Conservation (phyloP, 2,888 invertebrate genomes). For the Sarcophaga carnaria region DNA sequence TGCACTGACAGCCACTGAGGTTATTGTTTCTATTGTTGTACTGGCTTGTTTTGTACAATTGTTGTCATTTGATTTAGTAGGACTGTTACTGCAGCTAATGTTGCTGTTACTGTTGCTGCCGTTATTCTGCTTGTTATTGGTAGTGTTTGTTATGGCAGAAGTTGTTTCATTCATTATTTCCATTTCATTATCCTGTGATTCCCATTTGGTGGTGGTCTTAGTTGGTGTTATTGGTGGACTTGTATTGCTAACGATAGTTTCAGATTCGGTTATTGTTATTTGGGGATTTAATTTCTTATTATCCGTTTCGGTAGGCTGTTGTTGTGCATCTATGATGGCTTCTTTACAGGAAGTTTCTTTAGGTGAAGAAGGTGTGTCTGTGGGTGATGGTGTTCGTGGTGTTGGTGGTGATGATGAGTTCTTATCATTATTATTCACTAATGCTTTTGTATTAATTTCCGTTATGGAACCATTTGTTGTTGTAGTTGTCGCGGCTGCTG, state of each 20-base stretch:
- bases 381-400: slow-evolving; percentile 41
- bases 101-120: slow-evolving; percentile 36
- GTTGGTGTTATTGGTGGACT: slow-evolving; percentile 27
- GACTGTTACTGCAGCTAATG: slow-evolving; percentile 1
- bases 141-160: not conserved
- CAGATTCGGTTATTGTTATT: slow-evolving; percentile 55
- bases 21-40: slow-evolving; percentile 1
- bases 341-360: slow-evolving; percentile 15
- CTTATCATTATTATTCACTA: slow-evolving; percentile 30
- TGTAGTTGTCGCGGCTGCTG: not conserved
- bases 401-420: slow-evolving; percentile 31
- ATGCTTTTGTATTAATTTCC: slow-evolving; percentile 34
- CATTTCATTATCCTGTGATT: not conserved
- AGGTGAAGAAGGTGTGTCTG: slow-evolving; percentile 33
- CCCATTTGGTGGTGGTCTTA: not conserved
- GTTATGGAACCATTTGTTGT: slow-evolving; percentile 52
- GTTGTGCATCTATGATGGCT: not conserved
- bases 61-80: slow-evolving; percentile 21
- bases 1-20: not conserved
- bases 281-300: slow-evolving; percentile 62
- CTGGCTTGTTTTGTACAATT: slow-evolving; percentile 26
- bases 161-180: not conserved
- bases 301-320: slow-evolving; percentile 35
- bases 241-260: slow-evolving; percentile 19
- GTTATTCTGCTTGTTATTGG: slow-evolving; percentile 4